A percentile compares a stretch with the other conserved stretches of the same genome.
Evolutionary conservation across 2,113 vertebrate genomes (phyloP).

Genomic region (Amphiprion ocellaris): DNA sequence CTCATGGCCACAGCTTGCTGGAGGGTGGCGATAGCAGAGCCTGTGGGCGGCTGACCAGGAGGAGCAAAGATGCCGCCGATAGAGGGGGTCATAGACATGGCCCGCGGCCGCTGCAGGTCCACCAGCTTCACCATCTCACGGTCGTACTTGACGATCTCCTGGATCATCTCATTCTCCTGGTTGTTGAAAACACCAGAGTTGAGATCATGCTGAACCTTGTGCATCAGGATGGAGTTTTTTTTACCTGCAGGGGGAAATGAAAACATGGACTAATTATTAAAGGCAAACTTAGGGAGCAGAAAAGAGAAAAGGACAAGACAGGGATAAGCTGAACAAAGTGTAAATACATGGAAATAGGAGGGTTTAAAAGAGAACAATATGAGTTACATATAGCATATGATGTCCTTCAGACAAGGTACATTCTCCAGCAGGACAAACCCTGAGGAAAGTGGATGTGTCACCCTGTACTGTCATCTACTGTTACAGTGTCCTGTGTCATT

Average conservation of each 20-base stretch:
- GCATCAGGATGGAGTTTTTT: constrained; percentile 96
- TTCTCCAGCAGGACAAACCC: constrained; percentile 58
- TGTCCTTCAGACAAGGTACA: constrained; percentile 67
- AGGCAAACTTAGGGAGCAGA: not conserved
- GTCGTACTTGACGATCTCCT: constrained; percentile 99
- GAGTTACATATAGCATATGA: constrained; percentile 44
- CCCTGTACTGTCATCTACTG: constrained; percentile 61
- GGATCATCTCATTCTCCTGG: constrained; percentile 97
- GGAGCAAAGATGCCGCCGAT: constrained; percentile 84
- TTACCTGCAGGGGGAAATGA: constrained; percentile 85
- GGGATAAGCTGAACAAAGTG: constrained; percentile 28
- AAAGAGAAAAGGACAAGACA: constrained; percentile 8
- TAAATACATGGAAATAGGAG: constrained; percentile 27
- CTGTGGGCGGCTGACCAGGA: constrained; percentile 86
- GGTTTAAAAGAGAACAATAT: constrained; percentile 28
- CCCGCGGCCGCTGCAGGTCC: constrained; percentile 89
- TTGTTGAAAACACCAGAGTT: constrained; percentile 97
- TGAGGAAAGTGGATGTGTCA: constrained; percentile 60
- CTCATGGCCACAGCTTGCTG: constrained; percentile 98
- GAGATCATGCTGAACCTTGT: constrained; percentile 98
- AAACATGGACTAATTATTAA: constrained; percentile 2
- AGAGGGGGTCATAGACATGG: constrained; percentile 88
- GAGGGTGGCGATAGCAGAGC: constrained; percentile 94
- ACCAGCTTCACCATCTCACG: constrained; percentile 97
- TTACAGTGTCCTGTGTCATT: constrained; percentile 63